phyloP scores from a whole-genome alignment of 2,888 invertebrate genomes.

The Aleiodes alternator region DNA sequence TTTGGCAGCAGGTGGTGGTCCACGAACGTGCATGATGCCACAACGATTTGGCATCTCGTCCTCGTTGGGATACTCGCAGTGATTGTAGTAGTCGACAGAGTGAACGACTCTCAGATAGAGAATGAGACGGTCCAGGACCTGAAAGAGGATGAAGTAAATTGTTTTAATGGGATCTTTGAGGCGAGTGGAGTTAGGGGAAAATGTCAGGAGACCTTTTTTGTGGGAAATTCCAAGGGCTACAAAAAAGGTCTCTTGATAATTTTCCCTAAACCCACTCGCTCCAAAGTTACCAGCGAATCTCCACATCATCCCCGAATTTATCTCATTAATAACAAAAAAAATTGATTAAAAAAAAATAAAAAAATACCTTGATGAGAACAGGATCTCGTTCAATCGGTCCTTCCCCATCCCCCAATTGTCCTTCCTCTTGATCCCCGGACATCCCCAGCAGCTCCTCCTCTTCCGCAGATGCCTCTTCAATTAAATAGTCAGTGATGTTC shows the following conservation, averaged over 20 bases:
- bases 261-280: no score
- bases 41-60: constrained; percentile 99
- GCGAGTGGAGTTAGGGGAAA: no score
- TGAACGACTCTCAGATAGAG: constrained; percentile 96
- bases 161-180: no score
- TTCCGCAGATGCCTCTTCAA: constrained; percentile 98
- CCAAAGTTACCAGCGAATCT: no score
- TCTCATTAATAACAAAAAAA: no score
- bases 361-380: constrained; percentile 79
- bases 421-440: constrained; percentile 76
- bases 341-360: no score
- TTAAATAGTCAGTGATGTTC: constrained; percentile 97
- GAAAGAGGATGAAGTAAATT: no score
- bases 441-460: constrained; percentile 95
- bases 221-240: no score
- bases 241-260: no score
- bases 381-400: constrained; percentile 84
- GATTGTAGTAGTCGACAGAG: constrained; percentile 99
- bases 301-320: no score
- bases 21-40: constrained; percentile 98
- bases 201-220: constrained; percentile 75
- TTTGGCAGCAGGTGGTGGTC: constrained; percentile 89
- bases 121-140: constrained; percentile 86
- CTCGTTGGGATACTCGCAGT: constrained; percentile 99
- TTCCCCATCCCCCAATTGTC: constrained; percentile 75